Base-by-base conservation (phyloP, 1,140 invertebrate genomes). In the Prorops nasuta region DNA sequence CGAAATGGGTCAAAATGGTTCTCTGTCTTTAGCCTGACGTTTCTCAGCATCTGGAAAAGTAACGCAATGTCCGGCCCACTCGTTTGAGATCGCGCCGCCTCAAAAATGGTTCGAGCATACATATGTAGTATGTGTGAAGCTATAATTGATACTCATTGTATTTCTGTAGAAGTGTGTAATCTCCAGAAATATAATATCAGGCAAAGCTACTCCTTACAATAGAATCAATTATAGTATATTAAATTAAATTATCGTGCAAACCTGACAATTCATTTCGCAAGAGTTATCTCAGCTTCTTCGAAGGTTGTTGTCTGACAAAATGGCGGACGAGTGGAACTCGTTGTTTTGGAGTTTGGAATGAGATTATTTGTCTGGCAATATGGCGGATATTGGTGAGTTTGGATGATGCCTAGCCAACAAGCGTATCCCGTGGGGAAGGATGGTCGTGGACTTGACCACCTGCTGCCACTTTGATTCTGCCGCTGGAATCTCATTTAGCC, bases 391-490 rank as follows among this genome's bases (percentile, higher is more conserved):
- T 8, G 36, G 21, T 24, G 46, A 37, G 34, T 32, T 38, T 34
- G 60, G 38, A 28, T 31, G 48, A 44, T 48, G 37, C 36, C 44
- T 21, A 4, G 24, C 40, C 43, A 9, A 41, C 40, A 56, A 50
- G 21, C 41, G 47, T 54, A 59, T 56, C 46, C 41, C 35, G 53
- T 40, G 48, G 35, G 51, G 43, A 62, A 58, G 47, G 37, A 58
- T 59, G 47, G 45, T 56, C 57, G 48, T 56, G 62, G 64, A 58
- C 59, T 58, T 70, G 73, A 71, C 73, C 73, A 73, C 74, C 74
- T 70, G 74, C 73, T 76, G 74, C 72, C 71, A 57, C 71, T 77
- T 76, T 75, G 72, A 77, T 77, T 72, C 65, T 51, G 68, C 72
- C 69, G 72, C 71, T 67, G 58, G 60, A 67, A 71, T 71, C 69